A percentile compares a stretch with the other conserved stretches of the same genome.
Evolutionary conservation across 2,888 invertebrate genomes (phyloP).

Genomic region (Pyrrhosoma nymphula): DNA sequence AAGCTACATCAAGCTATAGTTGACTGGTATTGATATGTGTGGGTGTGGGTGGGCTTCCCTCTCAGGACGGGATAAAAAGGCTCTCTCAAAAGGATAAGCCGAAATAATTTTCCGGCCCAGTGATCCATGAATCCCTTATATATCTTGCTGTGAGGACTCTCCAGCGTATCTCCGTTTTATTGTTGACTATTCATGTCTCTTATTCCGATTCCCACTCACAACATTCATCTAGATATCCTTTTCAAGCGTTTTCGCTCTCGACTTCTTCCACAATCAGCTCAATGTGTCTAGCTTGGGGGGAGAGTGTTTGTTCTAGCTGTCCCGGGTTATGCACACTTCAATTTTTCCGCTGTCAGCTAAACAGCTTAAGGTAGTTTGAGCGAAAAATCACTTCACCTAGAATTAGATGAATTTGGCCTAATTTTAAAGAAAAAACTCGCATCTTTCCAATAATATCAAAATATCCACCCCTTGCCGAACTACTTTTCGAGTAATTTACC

Average conservation of each 20-base stretch:
- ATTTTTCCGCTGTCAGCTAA: too few relatives aligned
- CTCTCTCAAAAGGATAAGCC: neutral
- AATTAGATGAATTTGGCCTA: too few relatives aligned
- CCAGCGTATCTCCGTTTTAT: neutral
- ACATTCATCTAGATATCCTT: neutral
- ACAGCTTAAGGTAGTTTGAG: too few relatives aligned
- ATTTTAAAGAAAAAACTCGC: too few relatives aligned
- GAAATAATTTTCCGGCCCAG: conserved; percentile 2
- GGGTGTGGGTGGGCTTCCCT: too few relatives aligned
- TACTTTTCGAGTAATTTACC: too few relatives aligned
- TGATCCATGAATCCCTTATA: neutral
- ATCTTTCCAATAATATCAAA: too few relatives aligned
- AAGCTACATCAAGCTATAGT: neutral
- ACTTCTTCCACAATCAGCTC: neutral
- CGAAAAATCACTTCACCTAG: too few relatives aligned
- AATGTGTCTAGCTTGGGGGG: too few relatives aligned
- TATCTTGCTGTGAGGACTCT: neutral
- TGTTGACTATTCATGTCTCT: neutral
- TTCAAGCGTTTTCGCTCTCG: neutral
- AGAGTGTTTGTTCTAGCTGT: too few relatives aligned
- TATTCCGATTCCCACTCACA: neutral
- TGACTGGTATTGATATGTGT: neutral
- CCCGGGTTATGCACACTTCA: too few relatives aligned
- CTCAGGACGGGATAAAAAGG: neutral
- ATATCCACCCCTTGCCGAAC: too few relatives aligned